A percentile compares a stretch with the other conserved stretches of the same genome.
phyloP scores from a whole-genome alignment of 2,797 vertebrate species.

The Phalloptychus januarius region DNA sequence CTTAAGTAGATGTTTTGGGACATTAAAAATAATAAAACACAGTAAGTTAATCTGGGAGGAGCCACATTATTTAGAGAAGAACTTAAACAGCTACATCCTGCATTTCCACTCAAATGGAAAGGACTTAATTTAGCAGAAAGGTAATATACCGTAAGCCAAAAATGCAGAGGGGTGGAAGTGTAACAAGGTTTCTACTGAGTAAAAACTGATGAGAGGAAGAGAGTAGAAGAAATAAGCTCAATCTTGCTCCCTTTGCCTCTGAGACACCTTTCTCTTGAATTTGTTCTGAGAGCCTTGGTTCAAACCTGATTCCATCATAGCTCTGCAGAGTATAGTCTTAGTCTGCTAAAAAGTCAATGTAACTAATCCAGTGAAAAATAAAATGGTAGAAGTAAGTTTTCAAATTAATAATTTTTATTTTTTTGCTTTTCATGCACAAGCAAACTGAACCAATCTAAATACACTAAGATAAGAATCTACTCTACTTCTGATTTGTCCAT shows the following conservation, averaged over 20 bases:
- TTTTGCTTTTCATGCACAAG: background rate
- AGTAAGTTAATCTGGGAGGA: constrained; percentile 35
- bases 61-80: constrained; percentile 28
- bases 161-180: constrained; percentile 39
- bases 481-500: constrained; percentile 36
- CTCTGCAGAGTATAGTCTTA: constrained; percentile 29
- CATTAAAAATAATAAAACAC: constrained; percentile 25
- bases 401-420: background rate
- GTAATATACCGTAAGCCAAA: constrained; percentile 61
- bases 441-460: background rate
- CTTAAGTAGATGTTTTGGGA: constrained; percentile 13
- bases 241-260: constrained; percentile 43
- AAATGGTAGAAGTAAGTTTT: background rate
- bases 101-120: constrained; percentile 55
- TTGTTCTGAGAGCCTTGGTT: constrained; percentile 24
- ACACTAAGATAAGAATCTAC: constrained; percentile 8
- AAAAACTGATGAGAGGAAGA: constrained; percentile 49
- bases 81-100: constrained; percentile 19
- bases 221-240: constrained; percentile 36
- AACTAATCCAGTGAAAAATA: background rate
- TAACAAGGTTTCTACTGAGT: constrained; percentile 62
- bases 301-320: constrained; percentile 52
- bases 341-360: constrained; percentile 29
- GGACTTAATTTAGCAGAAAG: constrained; percentile 56
- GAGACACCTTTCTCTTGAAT: constrained; percentile 41